These are phyloP conservation scores for Brachyopa scutellaris DNA, from an alignment of 2,888 invertebrate genomes.

Conservation along the genomic window DNA sequence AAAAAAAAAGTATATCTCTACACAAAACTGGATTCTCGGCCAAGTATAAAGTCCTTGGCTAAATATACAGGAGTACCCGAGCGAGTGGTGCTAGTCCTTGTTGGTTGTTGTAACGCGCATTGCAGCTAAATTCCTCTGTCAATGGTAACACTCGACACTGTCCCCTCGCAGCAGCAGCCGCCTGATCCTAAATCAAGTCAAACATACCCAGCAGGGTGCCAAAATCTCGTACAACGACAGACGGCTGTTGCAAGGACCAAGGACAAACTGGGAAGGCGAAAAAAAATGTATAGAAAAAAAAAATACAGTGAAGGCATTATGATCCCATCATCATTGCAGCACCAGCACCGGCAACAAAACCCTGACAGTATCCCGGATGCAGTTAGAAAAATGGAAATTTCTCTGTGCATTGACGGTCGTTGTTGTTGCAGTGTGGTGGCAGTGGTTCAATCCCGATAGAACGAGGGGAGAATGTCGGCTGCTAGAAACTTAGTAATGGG, in stretches of 20 bases:
- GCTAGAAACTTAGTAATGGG: constrained; percentile 66
- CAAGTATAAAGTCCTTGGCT: constrained; percentile 63
- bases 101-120: constrained; percentile 54
- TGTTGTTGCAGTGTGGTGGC: background rate
- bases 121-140: constrained; percentile 69
- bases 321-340: constrained; percentile 67
- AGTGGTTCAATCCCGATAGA: constrained; percentile 20
- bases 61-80: constrained; percentile 25
- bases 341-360: constrained; percentile 40
- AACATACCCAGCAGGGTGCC: constrained; percentile 66
- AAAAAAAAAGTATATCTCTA: background rate
- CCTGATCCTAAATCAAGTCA: constrained; percentile 68
- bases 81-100: background rate
- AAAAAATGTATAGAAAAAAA: constrained; percentile 1
- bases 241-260: constrained; percentile 32
- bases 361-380: constrained; percentile 58
- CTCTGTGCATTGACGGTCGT: constrained; percentile 54
- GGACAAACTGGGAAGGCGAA: constrained; percentile 15
- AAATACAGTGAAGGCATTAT: constrained; percentile 50
- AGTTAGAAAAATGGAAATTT: constrained; percentile 68
- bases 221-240: constrained; percentile 44
- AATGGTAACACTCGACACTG: background rate
- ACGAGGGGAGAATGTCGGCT: background rate
- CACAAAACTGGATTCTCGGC: constrained; percentile 30
- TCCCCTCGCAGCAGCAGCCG: background rate